phyloP scores from a whole-genome alignment of 2,797 vertebrate genomes.

The Mionectes olivaceus region DNA sequence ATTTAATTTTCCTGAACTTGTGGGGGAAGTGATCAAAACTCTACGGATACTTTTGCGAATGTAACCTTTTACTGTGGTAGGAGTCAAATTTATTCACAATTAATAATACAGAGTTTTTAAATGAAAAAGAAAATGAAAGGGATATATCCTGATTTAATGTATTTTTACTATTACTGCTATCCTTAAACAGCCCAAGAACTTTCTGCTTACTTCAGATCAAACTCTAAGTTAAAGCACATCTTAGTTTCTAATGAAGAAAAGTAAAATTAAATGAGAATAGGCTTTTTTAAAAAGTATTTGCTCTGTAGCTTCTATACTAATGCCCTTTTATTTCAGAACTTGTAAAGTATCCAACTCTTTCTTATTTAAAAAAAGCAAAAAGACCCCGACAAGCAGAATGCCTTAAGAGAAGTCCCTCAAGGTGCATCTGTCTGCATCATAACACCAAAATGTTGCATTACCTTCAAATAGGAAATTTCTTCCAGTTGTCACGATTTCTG shows the following conservation, averaged over 20 bases:
- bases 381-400: background rate
- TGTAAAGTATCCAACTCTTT: background rate
- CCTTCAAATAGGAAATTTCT: constrained; percentile 53
- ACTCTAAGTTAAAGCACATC: background rate
- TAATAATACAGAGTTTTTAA: background rate
- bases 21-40: background rate
- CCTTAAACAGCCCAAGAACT: constrained; percentile 12
- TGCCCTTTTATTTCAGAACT: background rate
- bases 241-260: background rate
- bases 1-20: background rate
- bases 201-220: background rate
- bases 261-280: background rate
- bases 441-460: constrained; percentile 60
- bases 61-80: background rate
- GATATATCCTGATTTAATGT: background rate
- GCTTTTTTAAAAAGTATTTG: background rate
- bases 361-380: background rate
- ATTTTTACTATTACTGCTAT: background rate
- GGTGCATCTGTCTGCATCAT: constrained; percentile 34
- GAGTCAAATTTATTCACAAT: background rate
- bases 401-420: constrained; percentile 17
- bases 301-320: background rate
- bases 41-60: background rate
- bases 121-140: background rate
- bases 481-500: constrained; percentile 68